These are phyloP conservation scores for Umimayanthus chanpuru DNA, from an alignment of 92 coral and sea anemone species.

Conservation along the genomic window DNA sequence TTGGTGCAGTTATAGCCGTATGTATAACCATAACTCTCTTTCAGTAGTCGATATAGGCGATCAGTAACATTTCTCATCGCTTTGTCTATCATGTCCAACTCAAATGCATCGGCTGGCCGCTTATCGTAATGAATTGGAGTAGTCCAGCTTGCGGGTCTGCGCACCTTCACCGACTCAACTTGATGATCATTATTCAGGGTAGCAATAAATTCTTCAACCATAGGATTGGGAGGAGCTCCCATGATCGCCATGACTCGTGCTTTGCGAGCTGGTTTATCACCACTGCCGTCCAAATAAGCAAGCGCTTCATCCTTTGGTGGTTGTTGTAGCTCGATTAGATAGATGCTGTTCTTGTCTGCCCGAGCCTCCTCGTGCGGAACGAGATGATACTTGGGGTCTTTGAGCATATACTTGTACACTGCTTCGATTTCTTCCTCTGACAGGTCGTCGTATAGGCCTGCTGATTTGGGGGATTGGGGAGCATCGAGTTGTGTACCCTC, in stretches of 20 bases:
- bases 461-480: constrained; percentile 18
- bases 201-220: constrained; percentile 14
- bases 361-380: constrained; percentile 34
- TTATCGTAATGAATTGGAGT: constrained; percentile 19
- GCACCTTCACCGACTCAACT: not conserved
- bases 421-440: constrained; percentile 29
- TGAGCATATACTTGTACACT: constrained; percentile 22
- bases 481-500: constrained; percentile 17
- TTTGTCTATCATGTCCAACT: constrained; percentile 9
- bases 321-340: constrained; percentile 36
- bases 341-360: constrained; percentile 34
- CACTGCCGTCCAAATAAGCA: not conserved
- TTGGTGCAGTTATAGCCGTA: constrained; percentile 25
- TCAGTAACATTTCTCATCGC: constrained; percentile 29
- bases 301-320: constrained; percentile 18
- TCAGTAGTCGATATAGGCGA: constrained; percentile 18
- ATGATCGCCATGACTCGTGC: constrained; percentile 38
- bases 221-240: not conserved
- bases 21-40: constrained; percentile 40
- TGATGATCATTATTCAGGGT: constrained; percentile 2
- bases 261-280: constrained; percentile 20
- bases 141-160: not conserved
- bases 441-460: constrained; percentile 30
- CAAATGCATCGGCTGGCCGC: constrained; percentile 39
- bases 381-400: not conserved